Evolutionary conservation across 2,888 invertebrate species (phyloP).

Genomic region (Apodemia zela): DNA sequence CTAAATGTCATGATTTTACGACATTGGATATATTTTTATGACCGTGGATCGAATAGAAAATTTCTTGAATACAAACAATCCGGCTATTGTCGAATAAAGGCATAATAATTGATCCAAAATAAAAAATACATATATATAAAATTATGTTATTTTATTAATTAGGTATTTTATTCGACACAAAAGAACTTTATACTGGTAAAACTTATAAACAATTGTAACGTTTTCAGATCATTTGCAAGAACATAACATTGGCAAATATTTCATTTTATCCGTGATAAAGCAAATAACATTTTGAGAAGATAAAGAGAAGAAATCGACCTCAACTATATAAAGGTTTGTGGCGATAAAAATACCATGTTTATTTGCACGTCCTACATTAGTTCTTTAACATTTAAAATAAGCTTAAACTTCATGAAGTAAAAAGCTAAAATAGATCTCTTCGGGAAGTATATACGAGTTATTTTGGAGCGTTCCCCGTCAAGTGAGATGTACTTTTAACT

Average conservation of each 20-base stretch:
- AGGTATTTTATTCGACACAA: background rate
- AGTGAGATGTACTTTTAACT: conserved; percentile 41
- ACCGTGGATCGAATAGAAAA: conserved; percentile 69
- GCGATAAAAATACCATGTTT: conserved; percentile 79
- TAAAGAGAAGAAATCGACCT: conserved; percentile 79
- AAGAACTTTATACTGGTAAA: background rate
- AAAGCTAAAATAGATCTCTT: conserved; percentile 49
- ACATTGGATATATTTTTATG: conserved; percentile 70
- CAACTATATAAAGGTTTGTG: conserved; percentile 79
- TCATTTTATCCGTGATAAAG: conserved; percentile 74
- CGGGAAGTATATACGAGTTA: conserved; percentile 46
- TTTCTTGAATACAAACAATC: conserved; percentile 58
- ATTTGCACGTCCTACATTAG: conserved; percentile 79
- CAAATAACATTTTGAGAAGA: conserved; percentile 73
- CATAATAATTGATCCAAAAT: conserved; percentile 16
- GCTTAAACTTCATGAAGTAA: conserved; percentile 41
- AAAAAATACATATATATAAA: conserved; percentile 41
- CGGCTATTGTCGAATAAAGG: conserved; percentile 36
- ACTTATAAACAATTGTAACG: background rate
- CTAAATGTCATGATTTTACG: conserved; percentile 59
- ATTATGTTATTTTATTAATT: conserved; percentile 5
- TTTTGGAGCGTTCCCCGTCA: conserved; percentile 40
- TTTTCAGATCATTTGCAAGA: conserved; percentile 30
- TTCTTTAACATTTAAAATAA: conserved; percentile 51
- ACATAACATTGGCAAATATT: conserved; percentile 58